Percentiles rank a stretch among this genome's conserved stretches.
Evolutionary conservation across 2,113 vertebrate species (phyloP).

Genomic region (Nestor notabilis): DNA sequence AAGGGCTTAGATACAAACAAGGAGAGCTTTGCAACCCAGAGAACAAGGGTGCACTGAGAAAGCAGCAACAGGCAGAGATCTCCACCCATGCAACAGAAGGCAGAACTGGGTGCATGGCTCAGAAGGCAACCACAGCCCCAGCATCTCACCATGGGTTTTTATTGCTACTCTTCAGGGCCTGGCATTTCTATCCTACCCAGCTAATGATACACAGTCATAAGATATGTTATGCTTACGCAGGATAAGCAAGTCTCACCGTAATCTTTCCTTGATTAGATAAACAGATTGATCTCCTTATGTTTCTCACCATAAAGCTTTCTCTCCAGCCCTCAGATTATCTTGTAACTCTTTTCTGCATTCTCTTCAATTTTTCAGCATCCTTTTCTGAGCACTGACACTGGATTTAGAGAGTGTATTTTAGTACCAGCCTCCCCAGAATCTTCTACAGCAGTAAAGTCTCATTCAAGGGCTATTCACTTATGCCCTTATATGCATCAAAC

Average conservation of each 20-base stretch:
- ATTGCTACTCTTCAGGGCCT: background rate
- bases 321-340: background rate
- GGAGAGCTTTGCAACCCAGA: background rate
- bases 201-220: background rate
- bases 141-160: background rate
- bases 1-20: background rate
- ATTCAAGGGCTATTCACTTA: background rate
- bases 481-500: background rate
- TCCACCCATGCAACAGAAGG: background rate
- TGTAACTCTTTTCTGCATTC: background rate
- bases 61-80: background rate
- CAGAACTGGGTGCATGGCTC: background rate
- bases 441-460: background rate
- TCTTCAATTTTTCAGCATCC: background rate
- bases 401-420: background rate
- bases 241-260: background rate
- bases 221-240: background rate
- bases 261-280: background rate
- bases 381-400: background rate
- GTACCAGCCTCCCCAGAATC: background rate
- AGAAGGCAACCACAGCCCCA: background rate
- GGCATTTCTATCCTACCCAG: background rate
- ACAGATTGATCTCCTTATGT: background rate
- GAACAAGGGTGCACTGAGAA: background rate
- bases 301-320: background rate